Percentiles rank a stretch among this genome's conserved stretches.
phyloP scores from a whole-genome alignment of 2,113 vertebrate genomes.

The Haemorhous mexicanus region DNA sequence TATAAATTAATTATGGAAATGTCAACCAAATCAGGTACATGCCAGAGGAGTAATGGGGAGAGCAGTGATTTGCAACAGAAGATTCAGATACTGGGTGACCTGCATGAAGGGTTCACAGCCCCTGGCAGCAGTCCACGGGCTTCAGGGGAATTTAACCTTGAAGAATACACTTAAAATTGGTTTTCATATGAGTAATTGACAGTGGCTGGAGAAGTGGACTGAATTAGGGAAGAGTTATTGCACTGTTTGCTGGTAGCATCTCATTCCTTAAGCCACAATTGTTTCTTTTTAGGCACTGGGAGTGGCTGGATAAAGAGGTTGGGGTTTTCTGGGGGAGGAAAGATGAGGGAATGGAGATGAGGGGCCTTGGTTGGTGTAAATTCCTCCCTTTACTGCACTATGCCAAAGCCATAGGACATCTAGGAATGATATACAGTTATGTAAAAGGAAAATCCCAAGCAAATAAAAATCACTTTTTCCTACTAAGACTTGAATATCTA shows the following conservation, averaged over 20 bases:
- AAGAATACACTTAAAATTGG: slow-evolving; percentile 58
- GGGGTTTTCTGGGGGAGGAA: not conserved
- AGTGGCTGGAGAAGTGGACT: slow-evolving; percentile 23
- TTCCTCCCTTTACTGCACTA: not conserved
- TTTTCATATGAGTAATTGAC: slow-evolving; percentile 21
- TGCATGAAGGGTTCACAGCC: slow-evolving; percentile 71
- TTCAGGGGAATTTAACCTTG: slow-evolving; percentile 81
- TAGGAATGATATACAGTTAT: not conserved
- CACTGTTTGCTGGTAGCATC: not conserved
- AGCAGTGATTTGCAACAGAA: slow-evolving; percentile 70
- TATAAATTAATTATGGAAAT: slow-evolving; percentile 80
- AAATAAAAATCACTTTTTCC: not conserved
- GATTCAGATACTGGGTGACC: slow-evolving; percentile 63
- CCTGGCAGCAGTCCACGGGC: slow-evolving; percentile 73
- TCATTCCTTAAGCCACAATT: not conserved
- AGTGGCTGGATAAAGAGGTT: not conserved
- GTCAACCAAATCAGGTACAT: slow-evolving; percentile 78
- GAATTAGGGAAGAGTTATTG: slow-evolving; percentile 29
- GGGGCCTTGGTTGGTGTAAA: not conserved
- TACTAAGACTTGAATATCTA: not conserved
- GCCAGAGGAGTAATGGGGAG: slow-evolving; percentile 76
- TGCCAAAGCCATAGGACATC: not conserved
- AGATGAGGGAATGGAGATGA: not conserved
- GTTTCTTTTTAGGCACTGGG: not conserved
- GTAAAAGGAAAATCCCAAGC: not conserved